Evolutionary conservation across 2,797 vertebrate species (phyloP).

Genomic region (Myiotriccus ornatus): DNA sequence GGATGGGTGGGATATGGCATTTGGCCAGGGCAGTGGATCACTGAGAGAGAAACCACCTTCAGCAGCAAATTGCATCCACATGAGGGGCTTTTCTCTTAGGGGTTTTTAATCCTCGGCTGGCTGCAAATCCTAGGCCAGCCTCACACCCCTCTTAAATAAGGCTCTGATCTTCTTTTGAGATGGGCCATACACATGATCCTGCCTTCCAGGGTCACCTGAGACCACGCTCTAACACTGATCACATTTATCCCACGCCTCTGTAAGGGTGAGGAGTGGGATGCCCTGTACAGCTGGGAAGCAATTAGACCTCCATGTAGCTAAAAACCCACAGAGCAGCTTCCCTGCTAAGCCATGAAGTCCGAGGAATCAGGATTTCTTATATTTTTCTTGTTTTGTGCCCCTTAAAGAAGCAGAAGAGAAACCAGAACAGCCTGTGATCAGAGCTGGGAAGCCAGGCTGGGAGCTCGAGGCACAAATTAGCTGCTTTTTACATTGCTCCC

Average conservation of each 20-base stretch:
- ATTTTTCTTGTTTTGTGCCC: background rate
- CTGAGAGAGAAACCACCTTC: background rate
- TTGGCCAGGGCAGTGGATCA: background rate
- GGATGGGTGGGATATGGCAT: background rate
- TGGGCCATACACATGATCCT: background rate
- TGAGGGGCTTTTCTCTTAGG: background rate
- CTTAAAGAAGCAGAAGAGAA: constrained; percentile 16
- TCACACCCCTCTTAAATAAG: background rate
- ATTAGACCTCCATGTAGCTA: background rate
- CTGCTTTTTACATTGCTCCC: background rate
- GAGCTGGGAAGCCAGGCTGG: background rate
- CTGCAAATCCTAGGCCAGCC: background rate
- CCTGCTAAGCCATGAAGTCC: background rate
- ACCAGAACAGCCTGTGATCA: background rate
- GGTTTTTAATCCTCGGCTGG: background rate
- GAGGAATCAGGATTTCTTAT: background rate
- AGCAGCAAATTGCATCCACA: background rate
- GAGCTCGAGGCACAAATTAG: constrained; percentile 15
- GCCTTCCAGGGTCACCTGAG: background rate
- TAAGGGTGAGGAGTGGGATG: accelerated
- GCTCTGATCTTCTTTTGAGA: background rate
- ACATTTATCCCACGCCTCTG: background rate
- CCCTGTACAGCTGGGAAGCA: background rate
- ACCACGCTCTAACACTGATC: accelerated
- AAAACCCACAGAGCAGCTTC: background rate